Evolutionary conservation across 2,113 vertebrate genomes (phyloP).

Genomic region (Lycocorax pyrrhopterus): DNA sequence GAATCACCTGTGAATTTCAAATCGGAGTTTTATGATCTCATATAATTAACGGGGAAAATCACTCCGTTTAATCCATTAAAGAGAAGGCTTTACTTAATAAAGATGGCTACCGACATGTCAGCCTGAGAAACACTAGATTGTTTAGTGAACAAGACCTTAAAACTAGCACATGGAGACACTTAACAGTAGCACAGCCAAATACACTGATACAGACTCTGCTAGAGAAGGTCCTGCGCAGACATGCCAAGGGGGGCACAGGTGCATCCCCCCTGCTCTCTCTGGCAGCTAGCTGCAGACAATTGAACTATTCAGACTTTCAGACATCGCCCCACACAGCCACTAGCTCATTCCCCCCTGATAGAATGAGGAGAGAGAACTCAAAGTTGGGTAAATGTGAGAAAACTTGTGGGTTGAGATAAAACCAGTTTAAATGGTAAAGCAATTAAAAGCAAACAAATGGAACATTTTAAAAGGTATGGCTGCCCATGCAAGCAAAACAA

Average conservation of each 20-base stretch:
- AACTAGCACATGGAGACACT: background rate
- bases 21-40: accelerated
- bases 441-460: background rate
- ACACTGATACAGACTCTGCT: background rate
- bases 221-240: background rate
- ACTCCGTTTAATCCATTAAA: background rate
- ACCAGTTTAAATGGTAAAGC: background rate
- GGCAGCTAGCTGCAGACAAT: background rate
- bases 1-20: background rate
- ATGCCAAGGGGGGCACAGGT: background rate
- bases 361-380: background rate
- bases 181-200: background rate
- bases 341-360: accelerated
- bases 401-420: background rate
- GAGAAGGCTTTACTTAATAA: background rate
- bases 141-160: background rate
- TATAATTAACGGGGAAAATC: background rate
- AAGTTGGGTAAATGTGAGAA: background rate
- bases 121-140: background rate
- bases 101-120: background rate
- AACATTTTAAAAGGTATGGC: background rate
- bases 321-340: background rate
- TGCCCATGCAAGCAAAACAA: background rate
- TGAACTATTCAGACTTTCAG: background rate
- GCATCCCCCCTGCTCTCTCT: background rate